These are phyloP conservation scores for Onchidella celtica DNA, from an alignment of 2,888 invertebrate species.

Conservation along the genomic window DNA sequence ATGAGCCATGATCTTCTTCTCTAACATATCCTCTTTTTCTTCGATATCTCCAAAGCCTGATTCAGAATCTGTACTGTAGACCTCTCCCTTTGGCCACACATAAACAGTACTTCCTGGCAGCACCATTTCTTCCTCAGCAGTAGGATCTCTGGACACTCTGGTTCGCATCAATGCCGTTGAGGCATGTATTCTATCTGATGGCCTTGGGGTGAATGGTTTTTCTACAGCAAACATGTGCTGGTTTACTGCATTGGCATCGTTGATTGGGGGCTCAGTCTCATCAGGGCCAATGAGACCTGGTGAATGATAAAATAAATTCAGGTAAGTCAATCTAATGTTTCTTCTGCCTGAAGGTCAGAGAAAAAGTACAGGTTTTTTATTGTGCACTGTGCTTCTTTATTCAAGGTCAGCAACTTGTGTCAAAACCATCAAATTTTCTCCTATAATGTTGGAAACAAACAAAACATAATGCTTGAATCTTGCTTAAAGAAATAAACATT, in stretches of 20 bases:
- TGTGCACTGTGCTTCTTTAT: too few species aligned
- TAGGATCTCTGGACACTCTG: not conserved
- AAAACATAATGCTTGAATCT: too few species aligned
- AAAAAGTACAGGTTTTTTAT: too few species aligned
- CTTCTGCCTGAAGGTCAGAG: too few species aligned
- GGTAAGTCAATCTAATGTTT: not conserved
- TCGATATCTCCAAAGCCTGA: constrained; percentile 52
- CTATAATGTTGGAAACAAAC: too few species aligned
- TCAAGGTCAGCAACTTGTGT: too few species aligned
- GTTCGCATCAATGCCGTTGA: constrained; percentile 33
- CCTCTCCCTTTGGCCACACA: constrained; percentile 39
- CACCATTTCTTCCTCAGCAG: constrained; percentile 43
- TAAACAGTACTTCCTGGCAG: constrained; percentile 26
- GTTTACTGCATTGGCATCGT: not conserved
- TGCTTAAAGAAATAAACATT: too few species aligned
- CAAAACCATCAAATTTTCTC: too few species aligned
- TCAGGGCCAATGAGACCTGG: constrained; percentile 32
- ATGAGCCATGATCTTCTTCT: constrained; percentile 30
- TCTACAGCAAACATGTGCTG: not conserved
- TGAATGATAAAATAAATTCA: not conserved
- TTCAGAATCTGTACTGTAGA: constrained; percentile 49
- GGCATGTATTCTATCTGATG: constrained; percentile 39
- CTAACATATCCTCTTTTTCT: constrained; percentile 34
- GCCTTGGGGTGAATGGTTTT: constrained; percentile 40
- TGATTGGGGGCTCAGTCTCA: constrained; percentile 36